phyloP scores from a whole-genome alignment of 2,888 invertebrate genomes.

The Cinara cedri region DNA sequence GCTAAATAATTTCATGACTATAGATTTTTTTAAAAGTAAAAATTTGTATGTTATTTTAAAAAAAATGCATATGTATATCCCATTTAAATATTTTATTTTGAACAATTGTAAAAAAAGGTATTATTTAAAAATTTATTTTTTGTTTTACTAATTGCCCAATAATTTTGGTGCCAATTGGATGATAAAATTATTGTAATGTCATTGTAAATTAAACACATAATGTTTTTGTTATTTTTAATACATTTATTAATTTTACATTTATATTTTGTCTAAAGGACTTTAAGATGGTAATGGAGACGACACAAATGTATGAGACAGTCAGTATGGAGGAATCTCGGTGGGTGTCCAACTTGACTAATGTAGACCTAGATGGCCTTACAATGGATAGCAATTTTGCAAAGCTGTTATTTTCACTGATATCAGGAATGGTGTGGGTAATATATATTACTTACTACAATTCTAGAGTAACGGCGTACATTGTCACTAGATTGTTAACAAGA shows the following conservation, averaged over 20 bases:
- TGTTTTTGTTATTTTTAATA: background rate
- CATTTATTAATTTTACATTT: conserved; percentile 30
- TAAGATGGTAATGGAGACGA: conserved; percentile 36
- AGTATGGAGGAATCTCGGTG: conserved; percentile 23
- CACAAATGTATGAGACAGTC: conserved; percentile 11
- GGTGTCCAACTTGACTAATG: conserved; percentile 29
- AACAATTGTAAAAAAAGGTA: background rate
- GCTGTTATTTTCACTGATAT: conserved; percentile 79
- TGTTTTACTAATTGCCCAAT: background rate
- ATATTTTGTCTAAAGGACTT: conserved; percentile 19
- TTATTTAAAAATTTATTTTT: background rate
- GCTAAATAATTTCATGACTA: background rate
- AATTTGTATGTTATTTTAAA: background rate
- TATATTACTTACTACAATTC: conserved; percentile 96
- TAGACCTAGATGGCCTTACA: conserved; percentile 18
- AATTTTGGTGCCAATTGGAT: background rate
- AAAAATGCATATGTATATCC: background rate
- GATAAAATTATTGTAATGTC: background rate
- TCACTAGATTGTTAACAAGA: conserved; percentile 86
- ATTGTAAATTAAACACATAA: background rate
- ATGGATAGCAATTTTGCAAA: conserved; percentile 80
- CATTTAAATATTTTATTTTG: too few relatives aligned
- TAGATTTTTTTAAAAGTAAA: background rate
- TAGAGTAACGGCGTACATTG: conserved; percentile 84
- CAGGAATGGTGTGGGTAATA: conserved; percentile 87